phyloP scores from a whole-genome alignment of 2,797 vertebrate genomes.

The Anguilla megastoma region DNA sequence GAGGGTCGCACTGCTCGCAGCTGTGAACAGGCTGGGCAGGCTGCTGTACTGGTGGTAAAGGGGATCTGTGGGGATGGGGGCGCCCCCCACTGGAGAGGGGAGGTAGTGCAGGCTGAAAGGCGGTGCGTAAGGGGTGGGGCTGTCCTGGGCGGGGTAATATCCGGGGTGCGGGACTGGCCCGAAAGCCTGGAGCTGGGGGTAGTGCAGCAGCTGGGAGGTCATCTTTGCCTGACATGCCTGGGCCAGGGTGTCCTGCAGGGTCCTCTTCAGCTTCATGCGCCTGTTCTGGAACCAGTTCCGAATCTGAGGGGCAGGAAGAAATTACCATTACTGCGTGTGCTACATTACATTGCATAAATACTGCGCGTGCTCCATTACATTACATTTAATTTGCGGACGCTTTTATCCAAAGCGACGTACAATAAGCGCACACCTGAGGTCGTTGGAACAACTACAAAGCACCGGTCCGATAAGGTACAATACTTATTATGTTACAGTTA shows the following conservation, averaged over 20 bases:
- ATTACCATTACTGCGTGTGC: background rate
- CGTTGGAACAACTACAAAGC: too few species aligned
- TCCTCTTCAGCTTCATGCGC: conserved; percentile 78
- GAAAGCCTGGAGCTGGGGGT: conserved; percentile 68
- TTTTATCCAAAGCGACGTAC: too few species aligned
- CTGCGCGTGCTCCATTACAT: too few species aligned
- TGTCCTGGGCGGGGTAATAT: conserved; percentile 51
- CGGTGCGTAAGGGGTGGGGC: background rate
- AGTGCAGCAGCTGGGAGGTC: conserved; percentile 68
- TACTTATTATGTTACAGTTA: too few species aligned
- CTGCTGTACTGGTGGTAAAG: conserved; percentile 8
- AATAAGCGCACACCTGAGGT: too few species aligned
- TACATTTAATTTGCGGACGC: too few species aligned
- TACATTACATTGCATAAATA: too few species aligned
- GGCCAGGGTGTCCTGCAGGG: conserved; percentile 72
- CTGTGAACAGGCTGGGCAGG: background rate
- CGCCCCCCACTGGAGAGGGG: background rate
- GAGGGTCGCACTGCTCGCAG: background rate
- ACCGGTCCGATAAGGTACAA: too few species aligned
- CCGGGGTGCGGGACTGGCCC: conserved; percentile 60
- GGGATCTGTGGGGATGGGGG: background rate
- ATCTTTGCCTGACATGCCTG: conserved; percentile 70
- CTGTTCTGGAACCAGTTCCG: conserved; percentile 82
- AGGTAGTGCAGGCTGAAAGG: background rate
- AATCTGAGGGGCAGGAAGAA: conserved; percentile 57